Evolutionary conservation across 1,140 invertebrate genomes (phyloP), one percentile per base, ranked within the genome.

Genomic region (Dendrolimus punctatus): DNA sequence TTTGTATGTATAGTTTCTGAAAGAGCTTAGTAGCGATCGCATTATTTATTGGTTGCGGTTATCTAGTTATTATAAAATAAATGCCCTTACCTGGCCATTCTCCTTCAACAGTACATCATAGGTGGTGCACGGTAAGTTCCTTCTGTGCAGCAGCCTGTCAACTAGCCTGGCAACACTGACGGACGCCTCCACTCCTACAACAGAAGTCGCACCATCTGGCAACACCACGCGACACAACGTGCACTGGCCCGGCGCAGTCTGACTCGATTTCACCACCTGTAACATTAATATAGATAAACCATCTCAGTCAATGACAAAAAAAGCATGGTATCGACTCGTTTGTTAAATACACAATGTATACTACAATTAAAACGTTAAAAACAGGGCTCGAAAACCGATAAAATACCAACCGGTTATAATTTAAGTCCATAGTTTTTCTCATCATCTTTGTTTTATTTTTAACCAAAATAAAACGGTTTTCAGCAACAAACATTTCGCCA

Each of bases 191-290:
- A 91, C 75, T 89, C 88, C 78, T 90, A 98, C 94, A 59, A 98
- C 96, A 5, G 96, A 96, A 7, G 96, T 97, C 37, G 96, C 95
- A 46, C 94, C 93, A 87, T 97, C 96, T 4, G 95, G 95, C 51
- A 98, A 89, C 70, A 96, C 92, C 46, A 99, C 94, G 52, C 96
- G 92, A 87, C 96, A 98, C 49, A 97, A 81, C 2, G 88, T 68
- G 9, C 74, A 71, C 10, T 67, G 64, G 70, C 90, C 91, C 52
- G 87, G 89, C 3, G 50, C 45, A 39, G 90, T 89, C 59, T 64
- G 67, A 39, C 64, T 64, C 0, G 70, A 72, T 46, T 76, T 77
- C 47, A 80, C 76, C 57, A 80, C 79, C 80, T 84, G 66, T 6
- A 8, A 42, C 1, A 40, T 40, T 9, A 40, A 36, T 36, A 46